Percentiles rank a stretch among this genome's conserved stretches.
These are phyloP conservation scores for Euwallacea fornicatus DNA, from an alignment of 1,140 invertebrate species.

Conservation along the genomic window DNA sequence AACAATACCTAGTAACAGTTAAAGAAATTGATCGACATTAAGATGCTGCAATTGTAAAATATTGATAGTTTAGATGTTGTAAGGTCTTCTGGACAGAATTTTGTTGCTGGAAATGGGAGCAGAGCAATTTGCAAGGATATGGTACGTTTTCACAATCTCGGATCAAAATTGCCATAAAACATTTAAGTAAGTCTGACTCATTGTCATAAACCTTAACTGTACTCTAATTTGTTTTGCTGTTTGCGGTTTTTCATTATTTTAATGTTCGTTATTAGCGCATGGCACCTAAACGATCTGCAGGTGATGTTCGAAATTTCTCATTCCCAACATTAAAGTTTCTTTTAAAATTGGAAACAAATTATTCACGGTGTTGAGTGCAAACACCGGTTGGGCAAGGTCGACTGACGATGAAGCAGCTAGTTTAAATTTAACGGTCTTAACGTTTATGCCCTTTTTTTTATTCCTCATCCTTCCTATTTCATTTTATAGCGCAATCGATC, in stretches of 20 bases:
- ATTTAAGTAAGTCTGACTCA: neutral
- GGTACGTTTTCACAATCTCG: too few species aligned
- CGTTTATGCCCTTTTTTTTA: neutral
- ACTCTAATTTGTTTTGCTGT: conserved; percentile 16
- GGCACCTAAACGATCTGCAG: neutral
- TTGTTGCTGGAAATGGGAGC: too few species aligned
- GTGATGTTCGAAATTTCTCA: neutral
- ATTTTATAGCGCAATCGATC: neutral
- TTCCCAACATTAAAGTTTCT: conserved; percentile 2
- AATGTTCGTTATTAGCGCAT: neutral
- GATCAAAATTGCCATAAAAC: too few species aligned
- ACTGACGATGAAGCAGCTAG: conserved; percentile 21
- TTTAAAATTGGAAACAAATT: conserved; percentile 13
- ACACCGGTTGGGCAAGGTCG: conserved; percentile 24
- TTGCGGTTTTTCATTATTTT: conserved; percentile 16
- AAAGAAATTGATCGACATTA: too few species aligned
- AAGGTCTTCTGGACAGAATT: too few species aligned
- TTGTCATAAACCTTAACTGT: conserved; percentile 15
- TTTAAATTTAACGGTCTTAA: conserved; percentile 8
- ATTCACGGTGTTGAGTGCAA: conserved; percentile 27
- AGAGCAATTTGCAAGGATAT: too few species aligned
- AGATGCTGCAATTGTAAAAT: too few species aligned
- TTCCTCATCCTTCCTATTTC: conserved; percentile 1
- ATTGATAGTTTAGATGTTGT: too few species aligned
- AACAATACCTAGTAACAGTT: too few species aligned